Conservation (phyloP, 2,113 vertebrate species). For the Indicator indicator region DNA sequence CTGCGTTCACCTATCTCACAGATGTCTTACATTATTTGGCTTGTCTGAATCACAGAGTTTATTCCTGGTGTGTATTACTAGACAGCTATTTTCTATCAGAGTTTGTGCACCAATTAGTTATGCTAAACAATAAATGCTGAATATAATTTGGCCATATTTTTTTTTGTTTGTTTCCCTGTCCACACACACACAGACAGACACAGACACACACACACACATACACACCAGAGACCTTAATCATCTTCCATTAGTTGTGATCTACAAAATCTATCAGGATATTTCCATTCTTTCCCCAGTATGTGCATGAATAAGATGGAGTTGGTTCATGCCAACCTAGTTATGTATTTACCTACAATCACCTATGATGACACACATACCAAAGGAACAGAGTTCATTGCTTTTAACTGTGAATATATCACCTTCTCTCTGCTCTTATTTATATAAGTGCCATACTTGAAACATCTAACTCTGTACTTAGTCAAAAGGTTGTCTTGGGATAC, state of each 20-base stretch:
- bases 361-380: conserved; percentile 77
- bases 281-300: conserved; percentile 2
- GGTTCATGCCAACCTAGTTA: conserved; percentile 46
- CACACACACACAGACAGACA: conserved; percentile 82
- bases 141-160: conserved; percentile 73
- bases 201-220: conserved; percentile 83
- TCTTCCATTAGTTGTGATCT: conserved; percentile 74
- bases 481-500: conserved; percentile 67
- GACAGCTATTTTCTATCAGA: conserved; percentile 56
- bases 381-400: conserved; percentile 75
- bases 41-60: conserved; percentile 56
- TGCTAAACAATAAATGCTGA: conserved; percentile 76
- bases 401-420: conserved; percentile 73
- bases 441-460: conserved; percentile 81
- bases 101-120: conserved; percentile 66
- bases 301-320: conserved; percentile 53
- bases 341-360: conserved; percentile 53
- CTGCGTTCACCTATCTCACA: conserved; percentile 61
- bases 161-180: conserved; percentile 84
- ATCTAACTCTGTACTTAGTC: conserved; percentile 72
- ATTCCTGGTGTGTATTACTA: conserved; percentile 63
- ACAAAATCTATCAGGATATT: conserved; percentile 48
- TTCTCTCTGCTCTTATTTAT: conserved; percentile 76
- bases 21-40: conserved; percentile 60
- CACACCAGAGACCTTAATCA: conserved; percentile 95